phyloP scores from a whole-genome alignment of 2,888 invertebrate species.

The Therioaphis trifolii region DNA sequence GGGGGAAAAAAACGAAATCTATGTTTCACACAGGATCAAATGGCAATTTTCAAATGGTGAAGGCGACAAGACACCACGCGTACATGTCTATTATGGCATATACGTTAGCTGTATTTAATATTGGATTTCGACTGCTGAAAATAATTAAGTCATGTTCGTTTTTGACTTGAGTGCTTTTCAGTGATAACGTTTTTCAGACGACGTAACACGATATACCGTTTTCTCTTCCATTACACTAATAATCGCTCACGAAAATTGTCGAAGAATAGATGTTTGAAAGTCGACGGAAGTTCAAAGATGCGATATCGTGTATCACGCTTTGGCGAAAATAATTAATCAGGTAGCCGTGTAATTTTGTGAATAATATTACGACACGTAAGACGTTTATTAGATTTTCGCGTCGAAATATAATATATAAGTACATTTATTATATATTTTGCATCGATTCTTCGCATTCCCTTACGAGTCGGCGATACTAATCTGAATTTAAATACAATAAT shows the following conservation, averaged over 20 bases:
- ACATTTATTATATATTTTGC: too few relatives aligned
- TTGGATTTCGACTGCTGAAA: slow-evolving; percentile 1
- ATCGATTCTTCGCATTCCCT: too few relatives aligned
- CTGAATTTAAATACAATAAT: too few relatives aligned
- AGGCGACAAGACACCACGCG: too few relatives aligned
- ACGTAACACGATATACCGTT: slow-evolving; percentile 25
- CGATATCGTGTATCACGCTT: not conserved
- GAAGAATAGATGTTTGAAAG: not conserved
- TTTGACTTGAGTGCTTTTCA: slow-evolving; percentile 13
- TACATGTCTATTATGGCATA: too few relatives aligned
- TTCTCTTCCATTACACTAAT: not conserved
- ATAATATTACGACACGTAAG: too few relatives aligned
- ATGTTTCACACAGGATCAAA: too few relatives aligned
- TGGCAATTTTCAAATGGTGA: too few relatives aligned
- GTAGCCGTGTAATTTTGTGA: too few relatives aligned
- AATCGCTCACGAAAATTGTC: slow-evolving; percentile 1
- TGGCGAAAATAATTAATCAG: too few relatives aligned
- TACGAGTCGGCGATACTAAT: too few relatives aligned
- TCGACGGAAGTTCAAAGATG: not conserved
- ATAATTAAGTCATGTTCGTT: not conserved
- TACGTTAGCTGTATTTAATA: too few relatives aligned
- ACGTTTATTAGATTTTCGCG: not conserved
- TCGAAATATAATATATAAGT: not conserved
- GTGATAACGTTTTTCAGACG: slow-evolving; percentile 1
- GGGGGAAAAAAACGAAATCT: not conserved